phyloP scores from a whole-genome alignment of 1,140 invertebrate genomes.

The Trypoxylus dichotomus region DNA sequence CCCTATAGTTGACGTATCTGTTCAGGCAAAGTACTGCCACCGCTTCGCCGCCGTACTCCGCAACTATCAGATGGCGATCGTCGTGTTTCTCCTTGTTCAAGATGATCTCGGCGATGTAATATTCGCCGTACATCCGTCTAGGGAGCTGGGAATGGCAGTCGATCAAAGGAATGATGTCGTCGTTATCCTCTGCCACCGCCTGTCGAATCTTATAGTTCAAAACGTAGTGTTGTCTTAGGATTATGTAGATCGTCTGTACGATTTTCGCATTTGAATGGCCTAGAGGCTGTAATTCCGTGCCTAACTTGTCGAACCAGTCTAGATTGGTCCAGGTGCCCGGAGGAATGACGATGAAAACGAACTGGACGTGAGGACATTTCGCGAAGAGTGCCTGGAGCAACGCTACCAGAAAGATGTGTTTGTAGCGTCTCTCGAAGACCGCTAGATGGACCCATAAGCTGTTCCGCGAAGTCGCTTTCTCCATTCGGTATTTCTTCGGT shows the following conservation, averaged over 20 bases:
- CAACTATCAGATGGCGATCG: conserved; percentile 52
- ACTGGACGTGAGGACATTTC: conserved; percentile 54
- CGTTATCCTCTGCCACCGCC: conserved; percentile 72
- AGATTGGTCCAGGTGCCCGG: conserved; percentile 51
- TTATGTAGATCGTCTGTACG: conserved; percentile 48
- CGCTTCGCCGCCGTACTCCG: conserved; percentile 57
- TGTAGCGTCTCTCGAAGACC: conserved; percentile 56
- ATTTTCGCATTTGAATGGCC: conserved; percentile 27
- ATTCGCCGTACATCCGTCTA: conserved; percentile 67
- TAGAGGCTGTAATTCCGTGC: conserved; percentile 48
- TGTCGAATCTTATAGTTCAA: conserved; percentile 57
- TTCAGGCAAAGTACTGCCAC: conserved; percentile 65
- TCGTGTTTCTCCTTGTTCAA: conserved; percentile 48
- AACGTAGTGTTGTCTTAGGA: conserved; percentile 51
- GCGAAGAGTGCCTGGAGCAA: conserved; percentile 59
- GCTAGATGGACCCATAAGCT: conserved; percentile 61
- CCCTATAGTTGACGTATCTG: conserved; percentile 62
- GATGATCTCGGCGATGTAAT: conserved; percentile 71
- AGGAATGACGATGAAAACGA: conserved; percentile 59
- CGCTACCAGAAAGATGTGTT: conserved; percentile 54
- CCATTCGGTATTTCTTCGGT: conserved; percentile 55
- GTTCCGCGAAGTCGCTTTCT: conserved; percentile 54
- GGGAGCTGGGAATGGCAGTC: conserved; percentile 59
- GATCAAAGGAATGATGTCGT: conserved; percentile 69
- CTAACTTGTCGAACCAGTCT: conserved; percentile 42